Evolutionary conservation across 2,888 invertebrate genomes (phyloP).

Genomic region (Hyppa rectilinea): DNA sequence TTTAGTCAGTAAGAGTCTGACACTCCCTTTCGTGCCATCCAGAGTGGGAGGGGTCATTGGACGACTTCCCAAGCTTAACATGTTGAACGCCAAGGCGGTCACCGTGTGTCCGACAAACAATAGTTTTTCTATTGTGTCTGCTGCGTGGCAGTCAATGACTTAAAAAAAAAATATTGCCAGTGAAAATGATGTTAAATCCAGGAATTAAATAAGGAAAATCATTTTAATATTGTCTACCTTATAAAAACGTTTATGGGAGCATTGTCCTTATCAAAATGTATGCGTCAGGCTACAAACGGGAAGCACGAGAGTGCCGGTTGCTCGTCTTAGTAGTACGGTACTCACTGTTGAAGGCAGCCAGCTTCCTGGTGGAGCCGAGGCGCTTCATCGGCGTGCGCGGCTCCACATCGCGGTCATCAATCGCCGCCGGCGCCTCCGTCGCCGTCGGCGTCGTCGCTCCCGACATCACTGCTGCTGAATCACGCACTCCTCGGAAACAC

Average conservation of each 20-base stretch:
- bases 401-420: constrained; percentile 94
- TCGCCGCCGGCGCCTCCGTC: constrained; percentile 90
- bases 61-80: too few relatives aligned
- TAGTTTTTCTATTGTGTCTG: too few relatives aligned
- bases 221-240: not conserved
- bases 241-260: not conserved
- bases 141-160: too few relatives aligned
- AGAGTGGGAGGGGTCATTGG: too few relatives aligned
- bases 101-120: too few relatives aligned
- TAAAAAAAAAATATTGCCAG: not conserved
- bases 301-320: too few relatives aligned
- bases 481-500: constrained; percentile 38
- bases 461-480: constrained; percentile 73
- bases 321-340: constrained; percentile 69
- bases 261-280: not conserved
- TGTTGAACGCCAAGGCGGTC: too few relatives aligned
- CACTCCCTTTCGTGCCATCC: too few relatives aligned
- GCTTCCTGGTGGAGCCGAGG: constrained; percentile 95
- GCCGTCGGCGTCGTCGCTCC: constrained; percentile 95
- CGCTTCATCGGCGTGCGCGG: constrained; percentile 95
- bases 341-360: constrained; percentile 95
- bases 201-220: constrained; percentile 12
- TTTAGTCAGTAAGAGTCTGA: too few relatives aligned
- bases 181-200: constrained; percentile 1
- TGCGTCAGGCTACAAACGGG: not conserved